phyloP scores from a whole-genome alignment of 2,888 invertebrate species.

The Thymelicus sylvestris region DNA sequence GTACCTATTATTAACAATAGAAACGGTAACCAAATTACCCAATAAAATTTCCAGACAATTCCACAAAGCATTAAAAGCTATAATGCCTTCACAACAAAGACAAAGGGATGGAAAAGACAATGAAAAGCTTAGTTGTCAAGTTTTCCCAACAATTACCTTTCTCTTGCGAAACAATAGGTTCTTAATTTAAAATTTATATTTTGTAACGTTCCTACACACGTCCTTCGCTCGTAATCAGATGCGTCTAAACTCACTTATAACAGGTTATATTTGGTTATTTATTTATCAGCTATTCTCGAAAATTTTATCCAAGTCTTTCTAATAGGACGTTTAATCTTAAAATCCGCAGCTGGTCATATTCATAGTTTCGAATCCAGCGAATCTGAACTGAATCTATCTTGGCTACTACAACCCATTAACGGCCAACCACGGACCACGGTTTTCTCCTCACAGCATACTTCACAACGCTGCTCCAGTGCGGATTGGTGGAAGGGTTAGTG shows the following conservation, averaged over 20 bases:
- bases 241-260: constrained; percentile 9
- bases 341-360: no score
- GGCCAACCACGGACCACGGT: no score
- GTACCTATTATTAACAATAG: no score
- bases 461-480: no score
- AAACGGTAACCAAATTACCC: neutral
- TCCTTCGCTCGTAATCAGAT: constrained; percentile 8
- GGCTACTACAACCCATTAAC: no score
- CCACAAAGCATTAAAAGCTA: neutral
- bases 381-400: no score
- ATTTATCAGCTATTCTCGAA: neutral
- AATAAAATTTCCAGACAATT: neutral
- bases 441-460: no score
- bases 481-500: no score
- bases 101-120: constrained; percentile 16
- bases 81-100: neutral
- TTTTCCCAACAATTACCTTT: constrained; percentile 9
- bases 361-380: no score
- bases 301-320: no score
- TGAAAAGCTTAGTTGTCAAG: constrained; percentile 6
- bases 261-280: constrained; percentile 15
- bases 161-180: constrained; percentile 2
- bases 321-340: no score
- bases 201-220: neutral
- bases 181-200: neutral